Evolutionary conservation across 2,113 vertebrate species (phyloP).

Genomic region (Laticauda laticaudata): DNA sequence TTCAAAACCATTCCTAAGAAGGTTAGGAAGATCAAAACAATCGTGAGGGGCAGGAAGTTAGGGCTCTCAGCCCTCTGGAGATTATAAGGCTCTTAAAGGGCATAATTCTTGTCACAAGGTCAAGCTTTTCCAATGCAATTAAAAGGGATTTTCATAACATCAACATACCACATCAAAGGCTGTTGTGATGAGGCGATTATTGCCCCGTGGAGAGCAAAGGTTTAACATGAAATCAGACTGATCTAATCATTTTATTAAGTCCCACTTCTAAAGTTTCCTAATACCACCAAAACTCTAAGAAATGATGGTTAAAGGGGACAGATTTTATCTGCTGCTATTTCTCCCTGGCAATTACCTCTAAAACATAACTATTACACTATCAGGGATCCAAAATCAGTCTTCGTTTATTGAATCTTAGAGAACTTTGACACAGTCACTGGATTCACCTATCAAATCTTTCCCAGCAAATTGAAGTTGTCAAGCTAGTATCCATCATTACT

Average conservation of each 20-base stretch:
- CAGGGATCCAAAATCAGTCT: neutral
- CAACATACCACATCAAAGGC: constrained; percentile 38
- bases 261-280: neutral
- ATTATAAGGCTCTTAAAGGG: constrained; percentile 24
- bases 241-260: neutral
- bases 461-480: neutral
- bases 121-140: constrained; percentile 50
- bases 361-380: neutral
- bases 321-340: neutral
- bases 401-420: neutral
- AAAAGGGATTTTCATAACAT: constrained; percentile 36
- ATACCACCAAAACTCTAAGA: neutral
- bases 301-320: neutral
- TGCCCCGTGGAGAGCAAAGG: neutral
- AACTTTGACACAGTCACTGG: neutral
- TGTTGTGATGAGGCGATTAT: constrained; percentile 29
- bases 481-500: neutral
- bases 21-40: constrained; percentile 48
- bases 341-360: neutral
- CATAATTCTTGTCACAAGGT: constrained; percentile 49
- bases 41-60: constrained; percentile 10
- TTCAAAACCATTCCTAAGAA: constrained; percentile 67
- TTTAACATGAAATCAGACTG: neutral
- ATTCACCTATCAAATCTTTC: neutral
- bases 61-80: constrained; percentile 14